Conservation (phyloP, 2,113 vertebrate species). For the Sebastes schlegelii region DNA sequence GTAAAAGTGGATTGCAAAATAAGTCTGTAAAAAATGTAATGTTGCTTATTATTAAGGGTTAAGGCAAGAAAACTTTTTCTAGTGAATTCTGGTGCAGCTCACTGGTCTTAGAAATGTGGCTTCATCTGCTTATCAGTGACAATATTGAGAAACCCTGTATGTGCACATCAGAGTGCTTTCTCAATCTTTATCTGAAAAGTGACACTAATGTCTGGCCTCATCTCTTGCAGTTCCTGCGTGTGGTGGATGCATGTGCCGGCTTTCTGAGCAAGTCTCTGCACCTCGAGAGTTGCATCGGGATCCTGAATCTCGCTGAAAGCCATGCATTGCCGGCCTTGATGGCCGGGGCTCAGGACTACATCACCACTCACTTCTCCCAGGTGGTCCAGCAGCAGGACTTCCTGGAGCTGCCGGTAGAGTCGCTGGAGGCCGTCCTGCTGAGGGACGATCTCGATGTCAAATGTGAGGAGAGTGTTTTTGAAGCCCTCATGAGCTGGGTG, state of each 20-base stretch:
- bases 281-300: constrained; percentile 92
- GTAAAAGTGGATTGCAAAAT: neutral
- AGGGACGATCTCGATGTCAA: constrained; percentile 91
- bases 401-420: constrained; percentile 87
- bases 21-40: neutral
- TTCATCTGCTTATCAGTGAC: neutral
- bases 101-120: neutral
- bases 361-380: constrained; percentile 90
- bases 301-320: constrained; percentile 91
- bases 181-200: neutral
- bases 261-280: constrained; percentile 92
- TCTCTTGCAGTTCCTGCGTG: constrained; percentile 89
- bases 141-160: neutral
- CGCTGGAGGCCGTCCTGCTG: constrained; percentile 87
- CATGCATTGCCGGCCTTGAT: constrained; percentile 88
- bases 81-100: neutral
- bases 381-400: constrained; percentile 91
- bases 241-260: constrained; percentile 92
- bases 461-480: constrained; percentile 92
- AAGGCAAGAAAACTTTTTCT: neutral
- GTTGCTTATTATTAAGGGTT: neutral
- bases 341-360: constrained; percentile 88
- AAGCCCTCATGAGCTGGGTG: constrained; percentile 92
- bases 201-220: neutral
- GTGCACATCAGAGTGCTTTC: neutral